Evolutionary conservation across 2,888 invertebrate species (phyloP), one percentile per base, ranked within the genome.

Genomic region (Doris montereyensis): DNA sequence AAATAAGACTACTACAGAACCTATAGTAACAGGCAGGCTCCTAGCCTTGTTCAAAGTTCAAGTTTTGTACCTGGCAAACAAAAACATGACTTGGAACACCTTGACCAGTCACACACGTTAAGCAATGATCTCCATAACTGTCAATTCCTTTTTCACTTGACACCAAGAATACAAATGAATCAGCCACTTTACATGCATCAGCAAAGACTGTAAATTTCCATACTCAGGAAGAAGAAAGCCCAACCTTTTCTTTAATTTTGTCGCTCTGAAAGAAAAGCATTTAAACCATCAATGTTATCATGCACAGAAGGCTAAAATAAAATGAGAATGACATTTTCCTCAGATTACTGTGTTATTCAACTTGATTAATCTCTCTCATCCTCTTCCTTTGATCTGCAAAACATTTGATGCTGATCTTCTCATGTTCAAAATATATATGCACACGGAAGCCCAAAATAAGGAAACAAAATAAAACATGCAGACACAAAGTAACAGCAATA

Each of bases 171-270:
- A 98, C 88, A 1, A 96, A 94, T 0, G 96, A 95, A 89, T 97
- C 97, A 30, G 96, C 95, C 4, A 97, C 94, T 83, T 92, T 88
- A 10, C 85, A 88, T 1, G 88, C 87, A 82, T 91, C 91, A 91
- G 80, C 3, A 95, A 92, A 30, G 94, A 94, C 89, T 95, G 94
- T 62, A 96, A 94, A 91, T 96, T 94, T 24, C 95, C 95, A 24
- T 93, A 91, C 81, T 94, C 94, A 17, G 97, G 96, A 8, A 94
- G 92, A 57, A 96, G 92, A 86, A 98, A 95, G 0, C 96, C 94
- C 90, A 96, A 96, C n/a, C 96, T 93, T 90, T 97, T 96, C 89
- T 97, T 97, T 89, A 97, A 96, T 83, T 96, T 94, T 13, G 96
- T 95, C 83, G 96, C 89, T 85, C 96, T 96, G 91, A 87, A 93